Conservation (phyloP, 2,113 vertebrate species). For the Chamaea fasciata region DNA sequence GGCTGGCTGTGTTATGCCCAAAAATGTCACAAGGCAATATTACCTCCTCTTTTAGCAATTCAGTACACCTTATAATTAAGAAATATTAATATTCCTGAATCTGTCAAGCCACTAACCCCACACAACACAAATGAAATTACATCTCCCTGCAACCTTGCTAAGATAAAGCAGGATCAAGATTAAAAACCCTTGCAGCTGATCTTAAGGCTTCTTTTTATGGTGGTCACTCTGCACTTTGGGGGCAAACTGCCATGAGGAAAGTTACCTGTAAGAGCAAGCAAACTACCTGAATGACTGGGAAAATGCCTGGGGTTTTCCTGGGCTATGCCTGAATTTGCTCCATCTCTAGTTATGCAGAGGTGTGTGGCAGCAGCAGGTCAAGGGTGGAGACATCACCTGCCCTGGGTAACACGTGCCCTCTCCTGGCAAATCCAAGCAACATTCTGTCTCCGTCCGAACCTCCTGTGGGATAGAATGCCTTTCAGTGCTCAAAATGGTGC, state of each 20-base stretch:
- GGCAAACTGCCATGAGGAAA: not conserved
- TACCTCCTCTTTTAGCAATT: slow-evolving; percentile 9
- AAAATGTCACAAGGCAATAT: not conserved
- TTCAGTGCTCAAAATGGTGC: not conserved
- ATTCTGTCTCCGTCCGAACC: not conserved
- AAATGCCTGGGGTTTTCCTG: rapidly evolving
- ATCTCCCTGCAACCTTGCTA: not conserved
- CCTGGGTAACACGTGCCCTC: not conserved
- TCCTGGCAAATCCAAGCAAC: not conserved
- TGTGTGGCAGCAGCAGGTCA: not conserved
- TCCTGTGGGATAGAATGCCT: not conserved
- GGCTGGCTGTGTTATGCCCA: slow-evolving; percentile 1
- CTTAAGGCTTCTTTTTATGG: not conserved
- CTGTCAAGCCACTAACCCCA: not conserved
- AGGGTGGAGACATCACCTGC: rapidly evolving
- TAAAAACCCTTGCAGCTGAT: not conserved
- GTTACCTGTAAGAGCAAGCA: not conserved
- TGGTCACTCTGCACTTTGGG: not conserved
- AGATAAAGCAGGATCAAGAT: not conserved
- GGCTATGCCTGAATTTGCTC: not conserved
- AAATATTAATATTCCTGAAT: slow-evolving; percentile 19
- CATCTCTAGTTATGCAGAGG: not conserved
- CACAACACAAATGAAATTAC: not conserved
- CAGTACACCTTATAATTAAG: slow-evolving; percentile 39
- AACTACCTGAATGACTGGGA: not conserved